These are phyloP conservation scores for Phanerotoma sp. DNA, from an alignment of 2,888 invertebrate genomes.

Conservation along the genomic window DNA sequence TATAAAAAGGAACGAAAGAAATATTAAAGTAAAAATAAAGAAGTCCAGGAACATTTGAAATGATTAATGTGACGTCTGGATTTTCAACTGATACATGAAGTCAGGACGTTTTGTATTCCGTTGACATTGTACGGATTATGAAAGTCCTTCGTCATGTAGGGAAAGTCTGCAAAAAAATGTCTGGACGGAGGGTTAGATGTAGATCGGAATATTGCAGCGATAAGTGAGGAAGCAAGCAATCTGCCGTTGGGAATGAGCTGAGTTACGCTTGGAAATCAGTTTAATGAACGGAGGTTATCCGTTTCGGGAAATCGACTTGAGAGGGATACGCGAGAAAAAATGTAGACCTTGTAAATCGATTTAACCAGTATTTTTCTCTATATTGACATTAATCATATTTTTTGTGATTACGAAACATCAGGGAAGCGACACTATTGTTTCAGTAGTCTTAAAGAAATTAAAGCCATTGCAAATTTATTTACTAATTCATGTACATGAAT, in stretches of 20 bases:
- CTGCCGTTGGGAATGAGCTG: conserved; percentile 29
- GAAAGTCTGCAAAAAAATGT: conserved; percentile 16
- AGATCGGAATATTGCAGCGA: conserved; percentile 20
- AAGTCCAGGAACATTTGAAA: conserved; percentile 12
- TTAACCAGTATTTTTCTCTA: conserved; percentile 32
- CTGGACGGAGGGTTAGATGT: conserved; percentile 10
- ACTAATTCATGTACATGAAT: too few species aligned
- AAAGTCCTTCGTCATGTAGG: conserved; percentile 34
- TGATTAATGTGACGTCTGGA: conserved; percentile 34
- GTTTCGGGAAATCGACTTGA: conserved; percentile 30
- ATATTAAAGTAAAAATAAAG: conserved; percentile 1
- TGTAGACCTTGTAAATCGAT: conserved; percentile 31
- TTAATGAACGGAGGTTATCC: conserved; percentile 33
- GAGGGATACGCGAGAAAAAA: conserved; percentile 14
- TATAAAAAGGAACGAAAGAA: neutral
- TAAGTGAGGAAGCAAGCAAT: conserved; percentile 26
- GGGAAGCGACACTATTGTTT: too few species aligned
- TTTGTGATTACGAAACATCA: neutral
- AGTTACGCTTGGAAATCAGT: conserved; percentile 35
- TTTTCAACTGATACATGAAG: conserved; percentile 28
- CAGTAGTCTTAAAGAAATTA: too few species aligned
- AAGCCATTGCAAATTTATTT: too few species aligned
- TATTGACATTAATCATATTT: conserved; percentile 9
- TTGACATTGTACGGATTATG: conserved; percentile 30
- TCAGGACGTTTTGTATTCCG: conserved; percentile 13